Evolutionary conservation across 1,140 invertebrate genomes (phyloP).

Genomic region (Phortica variegata): DNA sequence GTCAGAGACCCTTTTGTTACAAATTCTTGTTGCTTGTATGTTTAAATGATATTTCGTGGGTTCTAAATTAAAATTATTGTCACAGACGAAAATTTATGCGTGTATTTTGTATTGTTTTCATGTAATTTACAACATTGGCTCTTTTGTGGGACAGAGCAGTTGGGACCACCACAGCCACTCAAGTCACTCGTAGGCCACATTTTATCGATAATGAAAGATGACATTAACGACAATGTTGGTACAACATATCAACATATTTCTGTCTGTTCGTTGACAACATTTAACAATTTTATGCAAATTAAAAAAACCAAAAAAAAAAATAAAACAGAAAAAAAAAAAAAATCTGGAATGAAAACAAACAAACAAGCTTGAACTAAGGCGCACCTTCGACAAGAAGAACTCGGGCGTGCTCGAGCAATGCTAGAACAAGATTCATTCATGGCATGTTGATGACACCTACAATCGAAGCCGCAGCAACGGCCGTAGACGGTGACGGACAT

Average conservation of each 20-base stretch:
- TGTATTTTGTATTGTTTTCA: background rate
- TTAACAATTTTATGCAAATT: slow-evolving; percentile 22
- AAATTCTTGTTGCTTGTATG: background rate
- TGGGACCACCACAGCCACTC: no score
- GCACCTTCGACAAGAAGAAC: no score
- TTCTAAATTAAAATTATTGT: slow-evolving; percentile 44
- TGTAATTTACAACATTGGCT: slow-evolving; percentile 22
- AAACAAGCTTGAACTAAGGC: no score
- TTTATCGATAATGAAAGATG: slow-evolving; percentile 55
- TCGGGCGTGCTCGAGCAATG: no score
- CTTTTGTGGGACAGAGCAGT: no score
- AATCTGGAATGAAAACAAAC: no score
- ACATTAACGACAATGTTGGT: slow-evolving; percentile 41
- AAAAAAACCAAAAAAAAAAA: no score
- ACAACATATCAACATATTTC: slow-evolving; percentile 6
- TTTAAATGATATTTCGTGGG: slow-evolving; percentile 30
- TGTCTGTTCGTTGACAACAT: slow-evolving; percentile 41
- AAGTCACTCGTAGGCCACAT: slow-evolving; percentile 43
- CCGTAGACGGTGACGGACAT: no score
- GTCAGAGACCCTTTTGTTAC: background rate
- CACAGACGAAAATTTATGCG: background rate
- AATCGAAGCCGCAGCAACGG: slow-evolving; percentile 12
- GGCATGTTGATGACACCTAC: slow-evolving; percentile 24
- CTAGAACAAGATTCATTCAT: slow-evolving; percentile 10
- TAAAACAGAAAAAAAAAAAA: no score